Conservation (phyloP, 2,113 vertebrate species). For the Erpornis zantholeuca region DNA sequence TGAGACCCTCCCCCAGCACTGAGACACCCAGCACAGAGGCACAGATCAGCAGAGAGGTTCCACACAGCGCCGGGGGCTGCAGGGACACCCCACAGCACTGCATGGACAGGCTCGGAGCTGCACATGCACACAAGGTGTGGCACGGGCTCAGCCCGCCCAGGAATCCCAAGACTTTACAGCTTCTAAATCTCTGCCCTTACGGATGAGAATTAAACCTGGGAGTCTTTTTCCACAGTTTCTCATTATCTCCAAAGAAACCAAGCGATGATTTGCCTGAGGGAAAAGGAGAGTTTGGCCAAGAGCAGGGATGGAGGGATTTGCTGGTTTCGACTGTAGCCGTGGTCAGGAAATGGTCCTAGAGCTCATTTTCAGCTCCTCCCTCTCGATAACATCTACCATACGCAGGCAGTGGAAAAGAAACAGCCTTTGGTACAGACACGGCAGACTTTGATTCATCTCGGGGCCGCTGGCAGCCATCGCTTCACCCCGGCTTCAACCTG, state of each 20-base stretch:
- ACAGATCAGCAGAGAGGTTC: neutral
- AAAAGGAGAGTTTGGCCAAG: neutral
- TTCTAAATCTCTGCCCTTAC: neutral
- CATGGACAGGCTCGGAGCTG: neutral
- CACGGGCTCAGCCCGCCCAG: neutral
- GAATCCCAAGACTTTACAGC: neutral
- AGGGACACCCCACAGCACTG: neutral
- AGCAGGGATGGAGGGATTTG: neutral
- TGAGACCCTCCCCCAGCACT: neutral
- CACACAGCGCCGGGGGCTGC: neutral
- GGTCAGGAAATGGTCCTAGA: constrained; percentile 31
- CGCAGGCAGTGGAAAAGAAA: neutral
- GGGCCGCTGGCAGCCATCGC: neutral
- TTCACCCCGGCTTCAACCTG: neutral
- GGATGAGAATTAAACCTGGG: neutral
- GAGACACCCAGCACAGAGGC: neutral
- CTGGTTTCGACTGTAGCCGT: neutral
- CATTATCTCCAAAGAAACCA: neutral
- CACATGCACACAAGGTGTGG: accelerated
- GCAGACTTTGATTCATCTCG: neutral
- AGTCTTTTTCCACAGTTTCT: neutral
- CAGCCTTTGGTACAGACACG: neutral
- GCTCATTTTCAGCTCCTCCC: constrained; percentile 39
- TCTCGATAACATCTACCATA: constrained; percentile 31
- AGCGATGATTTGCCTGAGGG: neutral